Percentiles rank a stretch among this genome's conserved stretches.
Evolutionary conservation across 2,113 vertebrate genomes (phyloP).

Genomic region (Lasiurus borealis): DNA sequence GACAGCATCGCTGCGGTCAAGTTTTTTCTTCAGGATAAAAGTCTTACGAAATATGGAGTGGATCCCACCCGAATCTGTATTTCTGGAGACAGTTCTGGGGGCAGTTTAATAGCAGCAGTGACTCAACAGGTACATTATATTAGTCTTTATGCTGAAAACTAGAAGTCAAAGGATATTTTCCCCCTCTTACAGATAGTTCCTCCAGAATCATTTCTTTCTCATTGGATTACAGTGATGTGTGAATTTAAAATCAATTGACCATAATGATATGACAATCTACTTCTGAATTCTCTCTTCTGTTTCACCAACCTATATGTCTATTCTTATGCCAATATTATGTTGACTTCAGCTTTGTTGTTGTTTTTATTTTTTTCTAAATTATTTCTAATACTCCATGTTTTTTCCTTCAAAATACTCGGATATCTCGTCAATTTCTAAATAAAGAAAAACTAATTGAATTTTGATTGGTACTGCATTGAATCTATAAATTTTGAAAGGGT

Average conservation of each 20-base stretch:
- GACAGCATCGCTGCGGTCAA: slow-evolving; percentile 90
- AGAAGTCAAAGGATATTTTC: not conserved
- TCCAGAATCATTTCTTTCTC: not conserved
- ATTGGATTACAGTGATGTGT: not conserved
- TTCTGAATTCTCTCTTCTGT: not conserved
- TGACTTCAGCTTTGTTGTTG: not conserved
- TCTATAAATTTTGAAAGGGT: not conserved
- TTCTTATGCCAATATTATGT: not conserved
- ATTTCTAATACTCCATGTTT: not conserved
- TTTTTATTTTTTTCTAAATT: not conserved
- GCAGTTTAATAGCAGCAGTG: slow-evolving; percentile 92
- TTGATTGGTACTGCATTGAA: not conserved
- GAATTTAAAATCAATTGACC: not conserved
- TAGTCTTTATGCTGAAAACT: not conserved
- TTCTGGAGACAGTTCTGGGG: slow-evolving; percentile 94
- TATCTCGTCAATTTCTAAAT: not conserved
- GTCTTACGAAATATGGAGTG: slow-evolving; percentile 89
- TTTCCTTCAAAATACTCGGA: not conserved
- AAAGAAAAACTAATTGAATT: not conserved
- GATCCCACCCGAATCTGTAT: slow-evolving; percentile 89
- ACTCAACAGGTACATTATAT: slow-evolving; percentile 89
- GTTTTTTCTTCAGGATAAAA: slow-evolving; percentile 89
- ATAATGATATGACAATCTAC: not conserved
- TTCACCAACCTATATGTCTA: not conserved
- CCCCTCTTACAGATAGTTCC: not conserved